phyloP scores from a whole-genome alignment of 1,140 invertebrate genomes.

The Trichoplusia ni region DNA sequence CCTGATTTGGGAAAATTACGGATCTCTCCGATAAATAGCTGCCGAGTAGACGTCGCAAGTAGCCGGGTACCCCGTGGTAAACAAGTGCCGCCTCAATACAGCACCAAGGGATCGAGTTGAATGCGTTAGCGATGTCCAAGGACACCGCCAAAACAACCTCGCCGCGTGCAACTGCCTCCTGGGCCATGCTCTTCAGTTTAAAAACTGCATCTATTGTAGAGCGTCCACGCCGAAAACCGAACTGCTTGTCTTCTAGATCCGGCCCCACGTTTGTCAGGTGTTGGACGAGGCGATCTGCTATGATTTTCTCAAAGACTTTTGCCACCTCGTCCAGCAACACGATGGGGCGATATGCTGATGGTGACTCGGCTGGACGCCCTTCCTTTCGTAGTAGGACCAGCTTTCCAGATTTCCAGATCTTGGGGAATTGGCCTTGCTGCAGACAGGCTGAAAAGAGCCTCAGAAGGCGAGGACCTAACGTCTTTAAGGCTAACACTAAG shows the following conservation, averaged over 20 bases:
- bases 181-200: background rate
- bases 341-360: no score
- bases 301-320: no score
- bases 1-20: background rate
- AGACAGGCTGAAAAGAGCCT: no score
- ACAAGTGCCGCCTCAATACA: conserved; percentile 10
- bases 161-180: background rate
- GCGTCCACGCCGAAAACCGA: conserved; percentile 38
- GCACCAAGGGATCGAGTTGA: conserved; percentile 30
- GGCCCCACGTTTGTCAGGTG: no score
- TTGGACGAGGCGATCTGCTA: no score
- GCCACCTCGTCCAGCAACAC: no score
- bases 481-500: no score
- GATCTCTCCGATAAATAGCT: background rate
- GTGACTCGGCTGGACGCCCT: no score
- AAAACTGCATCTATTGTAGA: conserved; percentile 44
- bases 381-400: no score
- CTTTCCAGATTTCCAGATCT: conserved; percentile 41
- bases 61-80: background rate
- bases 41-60: background rate
- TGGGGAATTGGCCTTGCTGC: background rate
- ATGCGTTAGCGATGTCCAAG: conserved; percentile 30
- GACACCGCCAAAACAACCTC: conserved; percentile 21
- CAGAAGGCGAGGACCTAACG: no score
- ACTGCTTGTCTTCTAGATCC: conserved; percentile 38